phyloP scores from a whole-genome alignment of 2,888 invertebrate species.

The Dicyrtoma fusca region DNA sequence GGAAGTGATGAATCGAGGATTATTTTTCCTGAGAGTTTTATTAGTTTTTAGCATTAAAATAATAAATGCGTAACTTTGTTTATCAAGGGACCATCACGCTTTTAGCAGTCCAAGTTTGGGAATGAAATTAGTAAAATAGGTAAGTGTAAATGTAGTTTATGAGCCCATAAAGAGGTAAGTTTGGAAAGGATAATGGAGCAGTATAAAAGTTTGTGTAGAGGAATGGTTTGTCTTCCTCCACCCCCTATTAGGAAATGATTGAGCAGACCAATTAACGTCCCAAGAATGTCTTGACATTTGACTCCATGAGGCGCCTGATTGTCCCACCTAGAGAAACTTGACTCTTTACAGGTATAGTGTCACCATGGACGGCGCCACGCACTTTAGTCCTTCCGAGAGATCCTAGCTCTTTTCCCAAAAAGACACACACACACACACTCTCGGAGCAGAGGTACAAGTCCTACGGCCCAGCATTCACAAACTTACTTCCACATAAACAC shows the following conservation, averaged over 20 bases:
- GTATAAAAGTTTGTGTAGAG: slow-evolving; percentile 18
- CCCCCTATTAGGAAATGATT: slow-evolving; percentile 57
- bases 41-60: slow-evolving; percentile 13
- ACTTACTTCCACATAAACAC: too few species aligned
- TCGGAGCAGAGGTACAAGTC: too few species aligned
- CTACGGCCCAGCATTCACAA: too few species aligned
- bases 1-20: background rate
- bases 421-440: slow-evolving; percentile 3
- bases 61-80: slow-evolving; percentile 16
- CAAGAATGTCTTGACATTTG: slow-evolving; percentile 57
- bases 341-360: slow-evolving; percentile 53
- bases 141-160: slow-evolving; percentile 55
- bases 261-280: slow-evolving; percentile 57
- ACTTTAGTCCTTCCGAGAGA: slow-evolving; percentile 28
- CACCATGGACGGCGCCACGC: slow-evolving; percentile 44
- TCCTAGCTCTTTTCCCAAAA: background rate
- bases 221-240: slow-evolving; percentile 44
- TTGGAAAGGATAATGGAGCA: slow-evolving; percentile 35
- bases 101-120: slow-evolving; percentile 22
- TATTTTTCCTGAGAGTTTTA: slow-evolving; percentile 1
- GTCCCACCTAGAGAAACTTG: slow-evolving; percentile 56
- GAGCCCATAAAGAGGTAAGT: slow-evolving; percentile 55
- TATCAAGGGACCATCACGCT: slow-evolving; percentile 13
- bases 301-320: slow-evolving; percentile 57
- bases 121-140: slow-evolving; percentile 51